A percentile compares a stretch with the other conserved stretches of the same genome.
Evolutionary conservation across 1,140 invertebrate species (phyloP).

Genomic region (Tetragonula clypearis): DNA sequence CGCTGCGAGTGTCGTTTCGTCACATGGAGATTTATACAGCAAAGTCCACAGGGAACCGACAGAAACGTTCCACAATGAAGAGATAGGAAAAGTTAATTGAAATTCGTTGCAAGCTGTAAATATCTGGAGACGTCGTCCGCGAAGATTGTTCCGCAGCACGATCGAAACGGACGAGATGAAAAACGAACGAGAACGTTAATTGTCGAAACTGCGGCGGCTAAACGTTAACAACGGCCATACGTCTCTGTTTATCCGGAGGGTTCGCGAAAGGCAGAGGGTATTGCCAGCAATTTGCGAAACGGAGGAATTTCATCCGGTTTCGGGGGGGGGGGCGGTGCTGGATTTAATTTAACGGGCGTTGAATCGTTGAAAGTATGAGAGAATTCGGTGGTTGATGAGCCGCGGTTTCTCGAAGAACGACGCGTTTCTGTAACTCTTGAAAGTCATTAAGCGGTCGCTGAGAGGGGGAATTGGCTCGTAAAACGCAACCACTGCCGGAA

Average conservation of each 20-base stretch:
- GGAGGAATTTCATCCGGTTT: slow-evolving; percentile 23
- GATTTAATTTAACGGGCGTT: slow-evolving; percentile 43
- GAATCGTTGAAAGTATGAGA: slow-evolving; percentile 6
- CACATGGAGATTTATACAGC: too few species aligned
- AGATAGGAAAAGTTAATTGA: background rate
- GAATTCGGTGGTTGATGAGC: background rate
- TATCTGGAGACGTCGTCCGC: background rate
- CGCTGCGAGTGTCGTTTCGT: background rate
- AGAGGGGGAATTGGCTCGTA: slow-evolving; percentile 9
- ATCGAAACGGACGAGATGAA: background rate
- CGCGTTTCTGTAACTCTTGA: slow-evolving; percentile 1
- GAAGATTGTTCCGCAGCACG: background rate
- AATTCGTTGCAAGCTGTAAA: background rate
- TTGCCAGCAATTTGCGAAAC: slow-evolving; percentile 37
- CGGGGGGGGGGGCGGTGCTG: background rate
- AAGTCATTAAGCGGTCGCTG: background rate
- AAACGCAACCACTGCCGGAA: background rate
- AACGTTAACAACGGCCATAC: slow-evolving; percentile 30
- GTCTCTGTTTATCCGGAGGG: slow-evolving; percentile 31
- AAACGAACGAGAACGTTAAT: slow-evolving; percentile 25
- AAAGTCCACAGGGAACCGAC: background rate
- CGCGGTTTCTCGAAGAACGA: background rate
- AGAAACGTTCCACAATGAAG: background rate
- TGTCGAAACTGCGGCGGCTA: background rate
- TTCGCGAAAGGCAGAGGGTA: slow-evolving; percentile 20